phyloP scores from a whole-genome alignment of 2,113 vertebrate genomes.

The Cyprinodon brontotheroides region DNA sequence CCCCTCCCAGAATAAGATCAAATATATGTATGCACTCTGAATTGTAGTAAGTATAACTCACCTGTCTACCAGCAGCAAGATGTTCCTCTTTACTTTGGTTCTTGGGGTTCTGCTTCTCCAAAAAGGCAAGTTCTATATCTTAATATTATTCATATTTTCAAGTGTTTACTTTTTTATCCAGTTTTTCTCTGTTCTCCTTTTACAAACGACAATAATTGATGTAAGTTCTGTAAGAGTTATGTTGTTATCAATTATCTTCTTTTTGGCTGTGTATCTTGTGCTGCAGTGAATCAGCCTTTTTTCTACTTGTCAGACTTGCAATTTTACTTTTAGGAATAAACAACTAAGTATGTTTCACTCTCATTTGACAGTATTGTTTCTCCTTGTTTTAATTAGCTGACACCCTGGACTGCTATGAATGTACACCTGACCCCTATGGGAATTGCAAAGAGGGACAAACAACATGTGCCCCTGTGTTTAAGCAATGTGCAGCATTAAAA shows the following conservation, averaged over 20 bases:
- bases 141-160: not conserved
- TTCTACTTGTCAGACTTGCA: not conserved
- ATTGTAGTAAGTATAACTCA: not conserved
- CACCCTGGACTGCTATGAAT: conserved; percentile 1
- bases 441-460: not conserved
- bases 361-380: not conserved
- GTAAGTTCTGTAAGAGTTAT: not conserved
- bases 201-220: not conserved
- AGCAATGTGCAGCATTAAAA: conserved; percentile 3
- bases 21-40: not conserved
- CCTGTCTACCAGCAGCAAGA: conserved; percentile 5
- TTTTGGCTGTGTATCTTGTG: not conserved
- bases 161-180: too few species aligned
- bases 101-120: conserved; percentile 45
- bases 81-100: conserved; percentile 45
- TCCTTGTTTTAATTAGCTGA: not conserved
- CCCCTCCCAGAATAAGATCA: not conserved
- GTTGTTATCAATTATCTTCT: not conserved
- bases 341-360: too few species aligned
- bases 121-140: conserved; percentile 41
- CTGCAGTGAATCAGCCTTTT: not conserved
- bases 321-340: not conserved
- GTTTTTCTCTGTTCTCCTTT: not conserved
- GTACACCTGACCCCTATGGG: not conserved
- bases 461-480: not conserved